Evolutionary conservation across 1,140 invertebrate genomes (phyloP).

Genomic region (Anadara kagoshimensis): DNA sequence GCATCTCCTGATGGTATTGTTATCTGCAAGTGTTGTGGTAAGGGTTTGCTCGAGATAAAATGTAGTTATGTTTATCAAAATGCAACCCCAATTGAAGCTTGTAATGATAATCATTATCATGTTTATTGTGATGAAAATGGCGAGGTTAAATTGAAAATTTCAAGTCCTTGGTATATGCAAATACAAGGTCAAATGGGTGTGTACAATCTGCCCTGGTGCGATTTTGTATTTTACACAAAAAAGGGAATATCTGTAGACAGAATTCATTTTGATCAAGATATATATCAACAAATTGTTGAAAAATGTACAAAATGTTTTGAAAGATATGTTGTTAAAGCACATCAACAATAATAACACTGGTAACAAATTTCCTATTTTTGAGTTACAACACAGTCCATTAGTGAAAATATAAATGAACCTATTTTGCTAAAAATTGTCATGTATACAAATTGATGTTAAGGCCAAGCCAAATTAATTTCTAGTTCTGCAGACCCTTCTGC

Average conservation of each 20-base stretch:
- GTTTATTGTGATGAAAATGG: constrained; percentile 5
- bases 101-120: constrained; percentile 1
- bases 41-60: constrained; percentile 4
- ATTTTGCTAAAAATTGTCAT: too few relatives aligned
- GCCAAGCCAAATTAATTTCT: too few relatives aligned
- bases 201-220: not conserved
- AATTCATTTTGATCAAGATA: constrained; percentile 9
- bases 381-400: too few relatives aligned
- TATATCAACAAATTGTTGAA: not conserved
- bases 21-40: constrained; percentile 24
- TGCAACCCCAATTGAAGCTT: not conserved
- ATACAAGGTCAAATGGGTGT: not conserved
- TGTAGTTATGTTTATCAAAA: constrained; percentile 3
- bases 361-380: too few relatives aligned
- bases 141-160: not conserved
- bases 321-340: too few relatives aligned
- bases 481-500: too few relatives aligned
- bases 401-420: too few relatives aligned
- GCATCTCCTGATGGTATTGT: constrained; percentile 24
- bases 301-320: constrained; percentile 4
- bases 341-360: too few relatives aligned
- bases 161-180: not conserved
- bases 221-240: constrained; percentile 24
- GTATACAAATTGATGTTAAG: too few relatives aligned
- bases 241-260: constrained; percentile 18